A percentile compares a stretch with the other conserved stretches of the same genome.
Evolutionary conservation across 2,113 vertebrate genomes (phyloP).

Genomic region (Platysternon megacephalum): DNA sequence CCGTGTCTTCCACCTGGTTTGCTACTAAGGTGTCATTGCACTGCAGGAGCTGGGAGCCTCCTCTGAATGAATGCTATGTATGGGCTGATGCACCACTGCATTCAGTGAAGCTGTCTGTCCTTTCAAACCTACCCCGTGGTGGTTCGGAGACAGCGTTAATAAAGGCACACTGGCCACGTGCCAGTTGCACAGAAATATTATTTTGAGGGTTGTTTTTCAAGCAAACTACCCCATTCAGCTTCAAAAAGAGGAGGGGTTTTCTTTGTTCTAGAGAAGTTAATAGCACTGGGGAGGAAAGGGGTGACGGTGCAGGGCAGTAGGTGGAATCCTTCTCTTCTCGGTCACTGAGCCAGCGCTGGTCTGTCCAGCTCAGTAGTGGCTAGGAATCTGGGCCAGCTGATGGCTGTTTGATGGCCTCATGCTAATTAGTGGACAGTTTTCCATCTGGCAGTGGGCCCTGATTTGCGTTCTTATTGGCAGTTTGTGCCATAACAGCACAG

Average conservation of each 20-base stretch:
- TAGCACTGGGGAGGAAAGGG: not conserved
- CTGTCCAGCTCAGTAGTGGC: not conserved
- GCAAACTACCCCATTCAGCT: not conserved
- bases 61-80: not conserved
- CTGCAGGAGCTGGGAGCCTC: not conserved
- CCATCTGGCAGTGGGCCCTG: too few species aligned
- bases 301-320: not conserved
- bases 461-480: not conserved
- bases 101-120: not conserved
- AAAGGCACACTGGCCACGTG: not conserved
- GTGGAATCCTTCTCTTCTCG: accelerated
- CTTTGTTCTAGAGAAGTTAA: not conserved
- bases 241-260: not conserved
- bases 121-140: not conserved
- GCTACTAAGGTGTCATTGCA: not conserved
- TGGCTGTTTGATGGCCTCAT: not conserved
- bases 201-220: not conserved
- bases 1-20: not conserved
- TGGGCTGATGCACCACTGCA: not conserved
- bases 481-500: not conserved
- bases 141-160: not conserved
- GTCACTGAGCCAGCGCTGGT: accelerated
- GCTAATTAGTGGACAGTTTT: not conserved
- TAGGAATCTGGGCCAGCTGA: not conserved
- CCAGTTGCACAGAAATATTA: not conserved